Base-by-base conservation (phyloP, 2,113 vertebrate genomes). In the Dendropsophus ebraccatus region DNA sequence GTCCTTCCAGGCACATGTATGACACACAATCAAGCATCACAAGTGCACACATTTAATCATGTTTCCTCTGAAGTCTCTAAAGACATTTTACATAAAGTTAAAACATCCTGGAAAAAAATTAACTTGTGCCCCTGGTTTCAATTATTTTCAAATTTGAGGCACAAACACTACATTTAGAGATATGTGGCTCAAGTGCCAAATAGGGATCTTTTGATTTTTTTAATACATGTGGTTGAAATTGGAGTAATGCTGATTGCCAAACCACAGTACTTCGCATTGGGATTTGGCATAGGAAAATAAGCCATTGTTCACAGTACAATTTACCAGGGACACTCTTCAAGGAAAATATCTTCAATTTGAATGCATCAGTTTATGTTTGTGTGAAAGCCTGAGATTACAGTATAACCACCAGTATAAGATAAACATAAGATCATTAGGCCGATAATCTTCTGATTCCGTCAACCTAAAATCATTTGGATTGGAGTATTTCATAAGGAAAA, bases 191-290 rank as follows among this genome's bases (percentile, higher is more conserved):
- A 86, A 88, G 92, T 91, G 95, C 96, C 97, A 97, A 95, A 94
- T 90, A 94, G 90, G 93, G 92, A 92, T 92, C 92, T 95, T 97
- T 96, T 96, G 95, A 96, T 96, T 96, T 93, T 90, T 93, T 90
- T 21, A 93, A 95, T 95, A 95, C 97, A 98, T 99, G 97, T 99
- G 97, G 97, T 96, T 97, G 97, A 97, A 98, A 98, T 97, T 94
- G 93, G 95, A 97, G 94, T 94, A 90, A 50, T 83, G 90, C 77
- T 88, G 90, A 79, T 94, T 97, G 97, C 96, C 97, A 97, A 97
- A 95, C 96, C 96, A 90, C 95, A 96, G 94, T 91, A 92, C 92
- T 91, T 92, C 94, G 94, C 96, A 95, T 92, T 89, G 87, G 95
- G 92, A 88, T 87, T 92, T 96, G 95, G 95, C 93, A 92, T 90